phyloP scores from a whole-genome alignment of 35 echinoderm and acorn worm species.

The Antedon bifida region DNA sequence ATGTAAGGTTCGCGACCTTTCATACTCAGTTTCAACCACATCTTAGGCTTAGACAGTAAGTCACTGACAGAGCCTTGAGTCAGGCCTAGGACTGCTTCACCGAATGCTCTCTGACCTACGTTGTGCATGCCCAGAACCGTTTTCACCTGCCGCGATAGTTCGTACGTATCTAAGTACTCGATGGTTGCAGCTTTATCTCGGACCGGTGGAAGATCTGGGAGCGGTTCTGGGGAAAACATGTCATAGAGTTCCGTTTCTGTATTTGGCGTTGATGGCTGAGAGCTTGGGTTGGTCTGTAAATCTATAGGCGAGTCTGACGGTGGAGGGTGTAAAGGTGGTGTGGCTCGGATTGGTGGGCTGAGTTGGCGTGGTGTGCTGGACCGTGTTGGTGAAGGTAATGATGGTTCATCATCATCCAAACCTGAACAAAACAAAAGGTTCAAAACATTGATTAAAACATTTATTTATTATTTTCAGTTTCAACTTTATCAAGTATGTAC shows the following conservation, averaged over 20 bases:
- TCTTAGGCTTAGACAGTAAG: slow-evolving; percentile 91
- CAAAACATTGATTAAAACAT: too few relatives aligned
- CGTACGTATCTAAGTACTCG: slow-evolving; percentile 86
- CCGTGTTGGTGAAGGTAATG: slow-evolving; percentile 2
- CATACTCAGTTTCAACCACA: slow-evolving; percentile 97
- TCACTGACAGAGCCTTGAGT: slow-evolving; percentile 98
- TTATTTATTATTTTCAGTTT: too few relatives aligned
- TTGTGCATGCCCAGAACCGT: slow-evolving; percentile 74
- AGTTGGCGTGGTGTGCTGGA: slow-evolving; percentile 1
- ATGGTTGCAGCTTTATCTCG: slow-evolving; percentile 93
- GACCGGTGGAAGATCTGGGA: slow-evolving; percentile 74
- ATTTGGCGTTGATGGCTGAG: not conserved
- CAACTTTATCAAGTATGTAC: too few relatives aligned
- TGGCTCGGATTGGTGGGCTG: slow-evolving; percentile 18
- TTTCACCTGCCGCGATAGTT: slow-evolving; percentile 76
- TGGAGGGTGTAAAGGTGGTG: slow-evolving; percentile 14
- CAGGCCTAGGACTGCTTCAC: slow-evolving; percentile 79
- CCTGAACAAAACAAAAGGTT: not conserved
- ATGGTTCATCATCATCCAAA: not conserved
- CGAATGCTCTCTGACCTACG: slow-evolving; percentile 92
- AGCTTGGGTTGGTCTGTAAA: not conserved
- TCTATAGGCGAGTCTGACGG: slow-evolving; percentile 7
- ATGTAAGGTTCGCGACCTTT: slow-evolving; percentile 93
- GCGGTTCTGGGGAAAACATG: slow-evolving; percentile 25
- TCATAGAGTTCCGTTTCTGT: slow-evolving; percentile 20